Conservation (phyloP, 2,888 invertebrate genomes). For the Polydrusus pterygomalis region DNA sequence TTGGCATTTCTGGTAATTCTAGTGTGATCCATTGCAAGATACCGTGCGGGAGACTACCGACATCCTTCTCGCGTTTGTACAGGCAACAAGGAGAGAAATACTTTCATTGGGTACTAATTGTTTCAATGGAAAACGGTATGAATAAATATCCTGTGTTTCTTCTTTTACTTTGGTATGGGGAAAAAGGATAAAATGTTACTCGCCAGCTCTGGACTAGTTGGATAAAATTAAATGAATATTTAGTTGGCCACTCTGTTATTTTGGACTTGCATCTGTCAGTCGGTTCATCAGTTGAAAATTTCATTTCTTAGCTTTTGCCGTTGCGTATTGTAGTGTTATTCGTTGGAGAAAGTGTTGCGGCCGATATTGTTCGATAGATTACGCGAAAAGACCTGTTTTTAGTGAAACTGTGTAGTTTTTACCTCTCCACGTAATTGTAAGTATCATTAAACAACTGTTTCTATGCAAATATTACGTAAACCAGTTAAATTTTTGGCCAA, state of each 20-base stretch:
- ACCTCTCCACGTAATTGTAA: conserved; percentile 55
- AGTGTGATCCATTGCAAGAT: no score
- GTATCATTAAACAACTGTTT: conserved; percentile 47
- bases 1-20: background rate
- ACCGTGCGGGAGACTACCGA: no score
- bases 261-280: conserved; percentile 5
- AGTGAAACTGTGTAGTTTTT: conserved; percentile 57
- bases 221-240: background rate
- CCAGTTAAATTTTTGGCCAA: conserved; percentile 13
- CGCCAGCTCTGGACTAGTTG: no score
- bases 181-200: no score
- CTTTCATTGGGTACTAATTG: no score
- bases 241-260: conserved; percentile 5
- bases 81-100: no score
- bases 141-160: no score
- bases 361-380: conserved; percentile 55
- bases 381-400: conserved; percentile 53
- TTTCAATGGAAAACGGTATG: no score
- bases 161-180: no score
- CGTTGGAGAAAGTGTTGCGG: conserved; percentile 57
- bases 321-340: conserved; percentile 58
- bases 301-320: conserved; percentile 38
- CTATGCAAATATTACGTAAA: conserved; percentile 10
- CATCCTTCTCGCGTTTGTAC: no score
- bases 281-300: conserved; percentile 22